Evolutionary conservation across 2,797 vertebrate species (phyloP).

Genomic region (Poliocrania exsul): DNA sequence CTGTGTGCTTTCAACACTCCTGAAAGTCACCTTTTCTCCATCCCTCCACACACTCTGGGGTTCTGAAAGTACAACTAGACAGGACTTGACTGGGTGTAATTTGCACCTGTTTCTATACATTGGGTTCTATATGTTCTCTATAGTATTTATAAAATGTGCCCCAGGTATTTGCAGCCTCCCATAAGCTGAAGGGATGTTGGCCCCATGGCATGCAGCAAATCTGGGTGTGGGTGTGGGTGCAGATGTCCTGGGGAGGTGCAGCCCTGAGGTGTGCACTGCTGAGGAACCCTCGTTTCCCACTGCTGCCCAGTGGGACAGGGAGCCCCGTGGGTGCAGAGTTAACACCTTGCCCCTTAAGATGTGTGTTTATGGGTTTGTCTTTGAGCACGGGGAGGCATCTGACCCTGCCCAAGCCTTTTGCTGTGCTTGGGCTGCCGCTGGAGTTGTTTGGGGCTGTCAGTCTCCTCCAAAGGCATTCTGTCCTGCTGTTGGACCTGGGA

Average conservation of each 20-base stretch:
- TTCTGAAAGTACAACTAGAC: neutral
- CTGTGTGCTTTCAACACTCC: neutral
- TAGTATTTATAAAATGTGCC: neutral
- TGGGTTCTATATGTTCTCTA: neutral
- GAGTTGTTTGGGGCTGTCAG: neutral
- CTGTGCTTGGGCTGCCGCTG: neutral
- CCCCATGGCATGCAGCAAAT: neutral
- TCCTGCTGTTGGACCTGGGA: neutral
- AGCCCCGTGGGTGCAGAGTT: neutral
- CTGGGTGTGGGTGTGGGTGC: neutral
- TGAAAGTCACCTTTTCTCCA: neutral
- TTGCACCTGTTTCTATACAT: neutral
- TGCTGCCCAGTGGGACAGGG: fast-evolving
- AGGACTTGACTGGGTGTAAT: neutral
- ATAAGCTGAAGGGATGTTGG: neutral
- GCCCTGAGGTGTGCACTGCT: neutral
- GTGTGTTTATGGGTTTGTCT: neutral
- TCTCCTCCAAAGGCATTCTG: neutral
- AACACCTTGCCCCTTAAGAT: fast-evolving
- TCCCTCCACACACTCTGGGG: neutral
- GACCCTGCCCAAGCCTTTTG: neutral
- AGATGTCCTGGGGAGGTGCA: neutral
- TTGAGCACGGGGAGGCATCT: fast-evolving
- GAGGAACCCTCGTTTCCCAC: neutral
- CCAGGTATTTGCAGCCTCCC: neutral